Conservation (phyloP, 2,113 vertebrate species). For the Zapornia atra region DNA sequence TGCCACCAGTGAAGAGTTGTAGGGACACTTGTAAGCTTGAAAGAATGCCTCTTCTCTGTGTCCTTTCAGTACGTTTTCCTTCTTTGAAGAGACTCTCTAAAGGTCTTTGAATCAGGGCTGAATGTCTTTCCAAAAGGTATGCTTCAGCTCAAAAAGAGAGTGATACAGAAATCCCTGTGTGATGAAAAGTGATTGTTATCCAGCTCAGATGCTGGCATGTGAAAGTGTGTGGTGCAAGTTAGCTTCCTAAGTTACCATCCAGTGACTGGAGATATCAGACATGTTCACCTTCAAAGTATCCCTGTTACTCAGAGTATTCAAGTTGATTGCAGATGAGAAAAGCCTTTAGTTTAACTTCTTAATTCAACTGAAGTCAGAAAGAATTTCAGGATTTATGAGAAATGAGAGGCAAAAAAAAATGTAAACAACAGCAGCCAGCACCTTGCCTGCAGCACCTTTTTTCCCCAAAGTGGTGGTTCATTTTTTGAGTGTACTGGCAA, state of each 20-base stretch:
- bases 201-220: neutral
- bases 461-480: neutral
- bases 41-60: neutral
- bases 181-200: neutral
- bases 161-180: neutral
- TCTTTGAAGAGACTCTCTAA: neutral
- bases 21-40: neutral
- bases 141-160: neutral
- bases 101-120: neutral
- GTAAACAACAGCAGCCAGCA: slow-evolving; percentile 22
- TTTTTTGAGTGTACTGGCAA: neutral
- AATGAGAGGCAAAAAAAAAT: neutral
- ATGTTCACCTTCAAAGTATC: neutral
- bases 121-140: neutral
- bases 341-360: neutral
- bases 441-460: slow-evolving; percentile 26
- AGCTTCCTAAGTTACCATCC: neutral
- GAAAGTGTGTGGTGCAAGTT: neutral
- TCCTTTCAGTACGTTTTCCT: neutral
- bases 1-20: neutral
- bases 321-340: neutral
- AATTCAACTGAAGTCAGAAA: neutral
- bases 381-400: neutral
- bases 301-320: neutral
- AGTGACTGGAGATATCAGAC: neutral